These are phyloP conservation scores for Miniopterus natalensis DNA, from an alignment of 2,113 vertebrate genomes.

Conservation along the genomic window DNA sequence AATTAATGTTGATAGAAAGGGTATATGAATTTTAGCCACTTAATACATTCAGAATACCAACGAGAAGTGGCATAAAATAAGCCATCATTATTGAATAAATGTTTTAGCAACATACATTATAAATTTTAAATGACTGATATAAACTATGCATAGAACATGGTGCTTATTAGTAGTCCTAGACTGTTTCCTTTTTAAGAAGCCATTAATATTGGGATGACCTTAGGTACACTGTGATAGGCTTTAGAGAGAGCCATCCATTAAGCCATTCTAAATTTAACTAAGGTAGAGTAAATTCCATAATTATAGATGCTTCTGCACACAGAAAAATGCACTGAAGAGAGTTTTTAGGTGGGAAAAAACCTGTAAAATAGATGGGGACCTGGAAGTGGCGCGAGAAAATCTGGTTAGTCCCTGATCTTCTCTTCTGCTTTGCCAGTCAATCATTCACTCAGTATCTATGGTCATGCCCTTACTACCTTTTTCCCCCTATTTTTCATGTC, in stretches of 20 bases:
- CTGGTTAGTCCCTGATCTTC: not conserved
- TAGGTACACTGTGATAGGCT: slow-evolving; percentile 54
- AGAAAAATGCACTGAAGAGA: not conserved
- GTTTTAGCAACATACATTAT: slow-evolving; percentile 77
- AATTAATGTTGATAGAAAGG: slow-evolving; percentile 71
- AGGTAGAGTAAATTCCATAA: slow-evolving; percentile 71
- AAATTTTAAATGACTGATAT: slow-evolving; percentile 81
- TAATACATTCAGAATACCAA: slow-evolving; percentile 75
- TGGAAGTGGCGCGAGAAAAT: not conserved
- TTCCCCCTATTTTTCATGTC: not conserved
- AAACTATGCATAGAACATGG: slow-evolving; percentile 82
- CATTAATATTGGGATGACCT: slow-evolving; percentile 73
- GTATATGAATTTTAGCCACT: slow-evolving; percentile 72
- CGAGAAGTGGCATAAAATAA: slow-evolving; percentile 76
- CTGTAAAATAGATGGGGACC: not conserved
- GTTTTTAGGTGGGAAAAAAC: not conserved
- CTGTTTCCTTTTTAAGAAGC: slow-evolving; percentile 75
- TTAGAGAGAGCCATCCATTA: slow-evolving; percentile 67
- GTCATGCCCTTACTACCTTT: not conserved
- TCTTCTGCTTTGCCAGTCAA: not conserved
- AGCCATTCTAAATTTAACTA: slow-evolving; percentile 82
- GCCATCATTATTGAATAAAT: slow-evolving; percentile 80
- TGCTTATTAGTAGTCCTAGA: slow-evolving; percentile 70
- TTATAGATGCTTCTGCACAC: not conserved
- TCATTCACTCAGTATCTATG: not conserved